Base-by-base conservation (phyloP, 2,888 invertebrate species). In the Cheiracanthium punctorium region DNA sequence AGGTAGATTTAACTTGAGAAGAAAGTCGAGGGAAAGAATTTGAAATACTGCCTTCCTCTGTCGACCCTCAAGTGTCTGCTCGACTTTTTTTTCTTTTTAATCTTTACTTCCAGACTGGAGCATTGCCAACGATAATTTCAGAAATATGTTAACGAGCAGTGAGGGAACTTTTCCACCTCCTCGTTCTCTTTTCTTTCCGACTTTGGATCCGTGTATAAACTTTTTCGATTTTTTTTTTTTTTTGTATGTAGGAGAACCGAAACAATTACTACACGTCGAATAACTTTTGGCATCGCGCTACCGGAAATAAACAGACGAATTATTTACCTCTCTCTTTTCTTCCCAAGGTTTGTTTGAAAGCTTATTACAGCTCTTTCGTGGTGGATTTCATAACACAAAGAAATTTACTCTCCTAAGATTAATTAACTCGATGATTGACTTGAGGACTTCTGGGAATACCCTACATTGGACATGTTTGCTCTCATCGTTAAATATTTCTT, bases 91-190 rank as follows among this genome's bases (percentile, higher is more conserved):
- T n/a, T n/a, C n/a, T n/a, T n/a, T n/a, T n/a, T n/a, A 30, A 30
- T 67, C 64, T n/a, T 67, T 7, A 12, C 67, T 67, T 67, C 30
- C 32, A 76, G 20, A 67, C 43, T 43, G 76, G 76, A 67, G 24
- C 17, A 12, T 67, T 67, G 76, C 76, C 76, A 76, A 43, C 28
- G 76, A 43, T 76, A 76, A 67, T 76, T 67, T 67, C 41, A 76
- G 76, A 76, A 67, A 65, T 33, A 28, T 76, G 76, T 30, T 29
- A 37, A 76, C 67, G 67, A 67, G 67, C 20, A 67, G n/a, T 30
- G 37, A 76, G n/a, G n/a, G 2, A 75, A 58, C 48, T 12, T 32
- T 30, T 67, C 17, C 4, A 4, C 17, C 32, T 67, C 12, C 10
- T 24, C 48, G 8, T n/a, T 58, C 37, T 37, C 7, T 24, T 58